phyloP scores from a whole-genome alignment of 2,113 vertebrate species.

The Myiopsitta monachus region DNA sequence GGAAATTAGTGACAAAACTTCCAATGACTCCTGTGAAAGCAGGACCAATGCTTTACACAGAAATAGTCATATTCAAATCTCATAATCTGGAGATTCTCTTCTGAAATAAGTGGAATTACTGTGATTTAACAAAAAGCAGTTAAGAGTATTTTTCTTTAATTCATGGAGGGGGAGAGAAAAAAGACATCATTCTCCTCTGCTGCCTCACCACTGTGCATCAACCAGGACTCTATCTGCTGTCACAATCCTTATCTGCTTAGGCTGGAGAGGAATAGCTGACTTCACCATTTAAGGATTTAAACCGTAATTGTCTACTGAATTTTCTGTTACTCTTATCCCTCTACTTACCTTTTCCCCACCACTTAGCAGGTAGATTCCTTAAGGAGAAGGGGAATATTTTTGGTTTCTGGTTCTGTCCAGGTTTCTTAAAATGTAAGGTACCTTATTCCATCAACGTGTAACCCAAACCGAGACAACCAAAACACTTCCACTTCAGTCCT shows the following conservation, averaged over 20 bases:
- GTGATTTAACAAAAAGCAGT: background rate
- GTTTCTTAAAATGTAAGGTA: background rate
- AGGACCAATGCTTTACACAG: background rate
- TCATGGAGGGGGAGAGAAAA: background rate
- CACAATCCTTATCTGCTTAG: conserved; percentile 60
- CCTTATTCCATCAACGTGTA: background rate
- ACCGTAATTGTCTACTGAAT: conserved; percentile 10
- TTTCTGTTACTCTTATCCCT: conserved; percentile 20
- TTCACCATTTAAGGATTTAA: conserved; percentile 34
- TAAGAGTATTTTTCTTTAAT: background rate
- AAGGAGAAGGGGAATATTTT: background rate
- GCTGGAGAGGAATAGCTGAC: conserved; percentile 46
- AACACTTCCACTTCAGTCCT: background rate
- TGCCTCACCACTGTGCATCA: background rate
- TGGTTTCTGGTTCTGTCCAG: background rate
- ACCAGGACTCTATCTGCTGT: background rate
- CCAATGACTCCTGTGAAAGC: background rate
- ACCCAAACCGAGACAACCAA: background rate
- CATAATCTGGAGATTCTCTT: background rate
- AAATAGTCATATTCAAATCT: background rate
- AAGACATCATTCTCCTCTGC: background rate
- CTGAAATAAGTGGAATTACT: background rate
- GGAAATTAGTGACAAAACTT: background rate
- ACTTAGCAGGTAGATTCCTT: background rate
- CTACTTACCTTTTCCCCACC: background rate